A percentile compares a stretch with the other conserved stretches of the same genome.
phyloP scores from a whole-genome alignment of 2,888 invertebrate species.

The Ephialtes manifestator region DNA sequence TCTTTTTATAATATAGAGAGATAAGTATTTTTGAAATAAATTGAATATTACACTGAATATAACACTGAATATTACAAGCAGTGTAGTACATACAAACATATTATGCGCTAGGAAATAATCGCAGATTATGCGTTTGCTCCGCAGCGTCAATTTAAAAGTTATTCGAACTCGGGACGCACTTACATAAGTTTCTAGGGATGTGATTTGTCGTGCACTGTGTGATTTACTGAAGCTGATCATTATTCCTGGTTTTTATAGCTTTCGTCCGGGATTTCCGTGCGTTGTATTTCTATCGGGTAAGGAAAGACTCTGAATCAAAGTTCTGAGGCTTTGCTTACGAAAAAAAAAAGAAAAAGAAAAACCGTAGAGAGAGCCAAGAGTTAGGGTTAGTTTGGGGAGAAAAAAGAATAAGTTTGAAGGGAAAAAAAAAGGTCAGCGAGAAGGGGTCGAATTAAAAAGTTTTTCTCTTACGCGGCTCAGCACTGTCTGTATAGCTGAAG shows the following conservation, averaged over 20 bases:
- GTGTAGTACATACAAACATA: background rate
- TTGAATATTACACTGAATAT: too few species aligned
- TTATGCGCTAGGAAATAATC: constrained; percentile 11
- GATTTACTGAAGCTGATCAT: constrained; percentile 48
- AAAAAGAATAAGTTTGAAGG: background rate
- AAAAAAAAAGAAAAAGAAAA: constrained; percentile 7
- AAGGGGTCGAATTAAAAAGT: constrained; percentile 71
- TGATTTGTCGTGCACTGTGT: constrained; percentile 2
- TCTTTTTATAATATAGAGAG: too few species aligned
- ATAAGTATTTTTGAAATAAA: too few species aligned
- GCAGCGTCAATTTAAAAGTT: constrained; percentile 52
- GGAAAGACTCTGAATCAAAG: constrained; percentile 32
- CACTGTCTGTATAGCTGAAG: constrained; percentile 44
- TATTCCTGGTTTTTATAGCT: constrained; percentile 3
- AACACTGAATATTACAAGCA: too few species aligned
- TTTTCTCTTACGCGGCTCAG: constrained; percentile 72
- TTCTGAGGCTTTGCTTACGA: constrained; percentile 9
- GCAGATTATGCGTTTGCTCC: constrained; percentile 50
- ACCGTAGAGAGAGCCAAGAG: constrained; percentile 48
- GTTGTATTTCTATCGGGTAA: constrained; percentile 51
- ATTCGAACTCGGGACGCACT: constrained; percentile 29
- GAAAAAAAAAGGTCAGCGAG: constrained; percentile 45
- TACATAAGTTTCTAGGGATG: constrained; percentile 29
- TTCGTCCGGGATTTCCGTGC: constrained; percentile 4
- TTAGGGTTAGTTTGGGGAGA: constrained; percentile 51